Evolutionary conservation across 2,888 invertebrate genomes (phyloP), one percentile per base, ranked within the genome.

Genomic region (Archips crataeganus): DNA sequence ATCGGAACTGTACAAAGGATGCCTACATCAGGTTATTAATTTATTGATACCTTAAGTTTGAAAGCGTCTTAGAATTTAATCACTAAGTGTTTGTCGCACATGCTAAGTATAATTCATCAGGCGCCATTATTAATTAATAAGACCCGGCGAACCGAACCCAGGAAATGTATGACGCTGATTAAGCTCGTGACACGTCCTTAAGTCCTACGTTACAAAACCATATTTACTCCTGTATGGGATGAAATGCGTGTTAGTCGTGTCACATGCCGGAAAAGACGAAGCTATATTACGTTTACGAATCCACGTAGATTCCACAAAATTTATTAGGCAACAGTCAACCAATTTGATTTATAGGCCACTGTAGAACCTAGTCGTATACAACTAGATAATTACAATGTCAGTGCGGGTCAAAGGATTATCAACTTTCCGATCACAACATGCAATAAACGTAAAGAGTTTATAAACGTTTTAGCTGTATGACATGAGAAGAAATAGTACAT

Each of bases 111-210:
- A 63, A 47, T 47, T 34, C 11, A 8, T 32, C 63, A 63, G 63
- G 47, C 63, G 47, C 34, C 45, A 32, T 32, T 47, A 63, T 47
- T 63, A 45, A 63, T 63, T 47, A 62, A 42, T 60, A 23, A 9
- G 15, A 23, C 51, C 23, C 11, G 57, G 57, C 57, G 11, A 10
- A 10, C 11, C 36, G 11, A 10, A 32, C 11, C 10, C 57, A 32
- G 57, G 57, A 57, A 57, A 57, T 32, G 32, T 32, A 15, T 32
- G 32, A 57, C 57, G 10, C n/a, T 57, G 57, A 57, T 57, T 57
- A 57, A 57, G 4, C 57, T 10, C 57, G 32, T 8, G 51, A 54
- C 23, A 54, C 51, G 2, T 54, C 6, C 51, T 54, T 54, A 54
- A 23, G 6, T 6, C 51, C 15, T 3, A 15, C n/a, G 9, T n/a